A percentile compares a stretch with the other conserved stretches of the same genome.
Conservation (phyloP, 2,797 vertebrate genomes). For the Hoplostethus atlanticus region DNA sequence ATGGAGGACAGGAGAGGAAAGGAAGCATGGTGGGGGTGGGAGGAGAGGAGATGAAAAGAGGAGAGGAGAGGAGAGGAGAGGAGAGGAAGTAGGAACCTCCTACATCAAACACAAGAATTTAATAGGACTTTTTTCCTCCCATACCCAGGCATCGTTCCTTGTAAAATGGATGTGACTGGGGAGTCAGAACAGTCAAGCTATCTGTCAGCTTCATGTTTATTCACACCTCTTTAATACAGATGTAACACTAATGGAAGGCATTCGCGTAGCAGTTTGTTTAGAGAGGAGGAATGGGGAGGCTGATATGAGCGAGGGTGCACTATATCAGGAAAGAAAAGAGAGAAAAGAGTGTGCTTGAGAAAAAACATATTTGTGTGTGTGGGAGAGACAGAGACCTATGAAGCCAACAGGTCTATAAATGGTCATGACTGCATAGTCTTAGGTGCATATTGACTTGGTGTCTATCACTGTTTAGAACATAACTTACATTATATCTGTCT, state of each 20-base stretch:
- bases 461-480: not conserved
- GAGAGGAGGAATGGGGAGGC: not conserved
- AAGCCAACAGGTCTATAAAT: conserved; percentile 6
- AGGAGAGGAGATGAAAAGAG: too few relatives aligned
- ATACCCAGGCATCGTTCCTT: not conserved
- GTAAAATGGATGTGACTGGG: not conserved
- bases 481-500: too few relatives aligned
- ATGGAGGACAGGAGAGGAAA: too few relatives aligned
- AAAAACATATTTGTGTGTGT: not conserved
- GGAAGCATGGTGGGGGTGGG: too few relatives aligned
- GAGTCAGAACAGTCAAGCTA: not conserved
- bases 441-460: not conserved
- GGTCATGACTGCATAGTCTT: not conserved
- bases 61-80: not conserved
- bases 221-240: not conserved
- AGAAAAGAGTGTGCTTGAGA: not conserved
- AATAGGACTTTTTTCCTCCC: not conserved
- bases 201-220: not conserved
- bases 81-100: not conserved
- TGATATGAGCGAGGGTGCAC: not conserved
- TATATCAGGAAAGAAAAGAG: not conserved
- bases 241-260: not conserved
- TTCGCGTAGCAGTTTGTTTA: not conserved
- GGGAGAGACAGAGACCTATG: not conserved
- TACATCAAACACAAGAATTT: too few relatives aligned